Evolutionary conservation across 2,113 vertebrate genomes (phyloP).

Genomic region (Sphyrna mokarran): DNA sequence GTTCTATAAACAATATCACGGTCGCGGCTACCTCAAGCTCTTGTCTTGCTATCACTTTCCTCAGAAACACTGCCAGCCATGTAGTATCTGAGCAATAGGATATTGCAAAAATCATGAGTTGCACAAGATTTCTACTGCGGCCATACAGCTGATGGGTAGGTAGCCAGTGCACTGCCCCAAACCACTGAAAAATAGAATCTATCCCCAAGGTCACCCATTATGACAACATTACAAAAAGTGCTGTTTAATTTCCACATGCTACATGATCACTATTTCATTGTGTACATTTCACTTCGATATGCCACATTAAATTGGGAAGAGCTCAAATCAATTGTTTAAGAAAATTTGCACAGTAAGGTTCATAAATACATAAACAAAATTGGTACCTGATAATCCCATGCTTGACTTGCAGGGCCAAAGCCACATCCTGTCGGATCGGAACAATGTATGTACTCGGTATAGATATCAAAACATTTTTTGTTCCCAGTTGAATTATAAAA

Average conservation of each 20-base stretch:
- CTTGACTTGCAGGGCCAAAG: slow-evolving; percentile 58
- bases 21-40: neutral
- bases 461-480: slow-evolving; percentile 63
- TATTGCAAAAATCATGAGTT: too few relatives aligned
- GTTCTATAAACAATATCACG: neutral
- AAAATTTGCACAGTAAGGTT: neutral
- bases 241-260: neutral
- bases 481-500: slow-evolving; percentile 74
- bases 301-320: neutral
- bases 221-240: neutral
- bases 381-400: slow-evolving; percentile 91
- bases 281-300: neutral
- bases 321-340: neutral
- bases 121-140: too few relatives aligned
- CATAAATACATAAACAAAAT: too few relatives aligned
- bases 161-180: too few relatives aligned
- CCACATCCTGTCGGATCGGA: slow-evolving; percentile 87
- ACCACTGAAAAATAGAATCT: neutral
- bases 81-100: too few relatives aligned
- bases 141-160: neutral
- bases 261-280: neutral
- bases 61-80: too few relatives aligned
- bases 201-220: neutral
- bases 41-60: too few relatives aligned
- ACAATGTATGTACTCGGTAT: slow-evolving; percentile 66